phyloP scores from a whole-genome alignment of 1,140 invertebrate genomes.

The Adoxophyes honmai region DNA sequence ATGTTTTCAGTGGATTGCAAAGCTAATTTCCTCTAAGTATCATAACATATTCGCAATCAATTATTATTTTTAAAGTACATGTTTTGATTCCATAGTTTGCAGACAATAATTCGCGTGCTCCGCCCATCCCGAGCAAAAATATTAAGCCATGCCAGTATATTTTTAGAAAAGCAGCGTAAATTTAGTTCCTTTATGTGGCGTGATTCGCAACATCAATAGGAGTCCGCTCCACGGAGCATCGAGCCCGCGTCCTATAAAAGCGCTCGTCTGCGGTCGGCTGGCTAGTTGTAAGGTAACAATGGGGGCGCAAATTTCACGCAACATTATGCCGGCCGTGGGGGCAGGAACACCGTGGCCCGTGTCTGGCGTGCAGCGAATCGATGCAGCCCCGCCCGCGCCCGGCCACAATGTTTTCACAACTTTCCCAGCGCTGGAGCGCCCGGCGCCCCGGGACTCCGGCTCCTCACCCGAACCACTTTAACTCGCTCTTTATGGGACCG shows the following conservation, averaged over 20 bases:
- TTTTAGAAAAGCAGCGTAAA: too few relatives aligned
- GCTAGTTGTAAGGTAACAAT: constrained; percentile 58
- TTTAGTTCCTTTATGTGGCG: constrained; percentile 6
- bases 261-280: constrained; percentile 38
- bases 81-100: too few relatives aligned
- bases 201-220: constrained; percentile 26
- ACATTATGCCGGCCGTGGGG: constrained; percentile 54
- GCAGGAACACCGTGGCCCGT: constrained; percentile 31
- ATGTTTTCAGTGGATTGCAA: too few relatives aligned
- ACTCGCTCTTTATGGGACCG: constrained; percentile 19
- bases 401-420: constrained; percentile 37
- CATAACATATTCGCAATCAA: too few relatives aligned
- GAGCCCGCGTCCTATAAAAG: constrained; percentile 50
- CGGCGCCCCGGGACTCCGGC: constrained; percentile 1
- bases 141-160: too few relatives aligned
- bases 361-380: constrained; percentile 54
- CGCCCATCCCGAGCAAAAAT: too few relatives aligned
- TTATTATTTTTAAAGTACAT: too few relatives aligned
- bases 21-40: too few relatives aligned
- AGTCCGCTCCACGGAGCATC: constrained; percentile 48
- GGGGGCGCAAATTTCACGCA: constrained; percentile 66
- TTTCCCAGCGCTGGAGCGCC: constrained; percentile 24
- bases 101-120: too few relatives aligned
- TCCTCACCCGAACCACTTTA: constrained; percentile 19
- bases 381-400: constrained; percentile 53